Evolutionary conservation across 1,140 invertebrate genomes (phyloP).

Genomic region (Saxidomus purpurata): DNA sequence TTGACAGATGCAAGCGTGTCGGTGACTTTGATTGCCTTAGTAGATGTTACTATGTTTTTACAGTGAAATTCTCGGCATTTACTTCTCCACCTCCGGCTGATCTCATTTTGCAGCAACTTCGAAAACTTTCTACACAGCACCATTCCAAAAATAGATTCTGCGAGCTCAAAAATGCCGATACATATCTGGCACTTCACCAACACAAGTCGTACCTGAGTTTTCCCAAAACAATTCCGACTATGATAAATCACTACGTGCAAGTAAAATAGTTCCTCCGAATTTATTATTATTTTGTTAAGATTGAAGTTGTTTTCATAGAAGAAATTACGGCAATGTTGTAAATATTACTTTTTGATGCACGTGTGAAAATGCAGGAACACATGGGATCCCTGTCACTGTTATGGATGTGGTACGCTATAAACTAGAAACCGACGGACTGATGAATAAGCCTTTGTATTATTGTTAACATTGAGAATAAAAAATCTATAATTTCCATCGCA

Average conservation of each 20-base stretch:
- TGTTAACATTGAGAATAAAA: too few species aligned
- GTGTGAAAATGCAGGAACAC: too few species aligned
- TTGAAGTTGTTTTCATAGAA: too few species aligned
- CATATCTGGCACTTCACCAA: neutral
- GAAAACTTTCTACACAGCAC: neutral
- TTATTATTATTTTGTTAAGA: too few species aligned
- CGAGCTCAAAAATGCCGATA: conserved; percentile 13
- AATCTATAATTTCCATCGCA: too few species aligned
- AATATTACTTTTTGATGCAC: too few species aligned
- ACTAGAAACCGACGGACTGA: too few species aligned
- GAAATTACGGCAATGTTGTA: too few species aligned
- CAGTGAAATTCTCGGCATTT: neutral
- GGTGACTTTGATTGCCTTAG: neutral
- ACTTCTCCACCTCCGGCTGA: neutral
- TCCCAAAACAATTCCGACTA: neutral
- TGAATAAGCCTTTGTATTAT: too few species aligned
- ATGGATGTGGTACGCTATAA: too few species aligned
- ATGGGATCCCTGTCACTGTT: too few species aligned
- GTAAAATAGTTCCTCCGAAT: neutral
- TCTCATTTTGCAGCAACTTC: neutral
- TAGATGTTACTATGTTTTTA: neutral
- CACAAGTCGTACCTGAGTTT: neutral
- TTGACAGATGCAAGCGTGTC: neutral
- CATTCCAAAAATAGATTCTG: neutral
- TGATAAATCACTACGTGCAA: neutral